Evolutionary conservation across 1,140 invertebrate genomes (phyloP).

Genomic region (Leptopilina clavipes): DNA sequence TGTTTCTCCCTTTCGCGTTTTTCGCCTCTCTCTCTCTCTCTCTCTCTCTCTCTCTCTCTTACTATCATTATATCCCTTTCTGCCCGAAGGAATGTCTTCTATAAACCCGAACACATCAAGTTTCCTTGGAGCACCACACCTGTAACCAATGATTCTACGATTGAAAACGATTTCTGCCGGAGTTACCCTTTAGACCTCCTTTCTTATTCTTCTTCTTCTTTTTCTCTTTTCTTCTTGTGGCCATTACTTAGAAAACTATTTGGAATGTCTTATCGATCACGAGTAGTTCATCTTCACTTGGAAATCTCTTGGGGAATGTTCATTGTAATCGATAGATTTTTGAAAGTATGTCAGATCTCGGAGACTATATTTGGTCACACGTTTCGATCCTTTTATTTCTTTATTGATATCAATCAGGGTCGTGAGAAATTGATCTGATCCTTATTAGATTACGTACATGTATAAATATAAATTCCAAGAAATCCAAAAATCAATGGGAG

Average conservation of each 20-base stretch:
- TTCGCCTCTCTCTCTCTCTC: conserved; percentile 37
- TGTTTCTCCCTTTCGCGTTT: conserved; percentile 52
- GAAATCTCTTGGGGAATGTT: conserved; percentile 56
- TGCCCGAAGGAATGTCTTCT: conserved; percentile 62
- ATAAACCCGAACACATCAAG: conserved; percentile 36
- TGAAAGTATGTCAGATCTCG: conserved; percentile 32
- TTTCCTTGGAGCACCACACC: conserved; percentile 55
- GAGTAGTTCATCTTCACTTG: conserved; percentile 57
- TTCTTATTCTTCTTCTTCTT: not conserved
- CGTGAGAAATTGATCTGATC: conserved; percentile 4
- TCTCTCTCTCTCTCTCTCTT: conserved; percentile 54
- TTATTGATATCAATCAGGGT: conserved; percentile 12
- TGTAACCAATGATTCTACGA: conserved; percentile 60
- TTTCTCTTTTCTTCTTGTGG: conserved; percentile 8
- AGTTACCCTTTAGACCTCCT: conserved; percentile 38
- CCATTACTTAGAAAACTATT: conserved; percentile 36
- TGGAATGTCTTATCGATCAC: conserved; percentile 54
- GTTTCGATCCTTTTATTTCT: not conserved
- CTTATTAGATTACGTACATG: not conserved
- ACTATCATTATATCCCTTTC: conserved; percentile 59
- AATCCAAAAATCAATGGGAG: not conserved
- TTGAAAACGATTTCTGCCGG: conserved; percentile 39
- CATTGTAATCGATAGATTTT: conserved; percentile 51
- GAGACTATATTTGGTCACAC: conserved; percentile 6
- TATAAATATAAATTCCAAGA: not conserved